Evolutionary conservation across 37 sponge, comb jelly and placozoan genomes (phyloP), one percentile per base, ranked within the genome.

Genomic region (Dysidea cf. avara): DNA sequence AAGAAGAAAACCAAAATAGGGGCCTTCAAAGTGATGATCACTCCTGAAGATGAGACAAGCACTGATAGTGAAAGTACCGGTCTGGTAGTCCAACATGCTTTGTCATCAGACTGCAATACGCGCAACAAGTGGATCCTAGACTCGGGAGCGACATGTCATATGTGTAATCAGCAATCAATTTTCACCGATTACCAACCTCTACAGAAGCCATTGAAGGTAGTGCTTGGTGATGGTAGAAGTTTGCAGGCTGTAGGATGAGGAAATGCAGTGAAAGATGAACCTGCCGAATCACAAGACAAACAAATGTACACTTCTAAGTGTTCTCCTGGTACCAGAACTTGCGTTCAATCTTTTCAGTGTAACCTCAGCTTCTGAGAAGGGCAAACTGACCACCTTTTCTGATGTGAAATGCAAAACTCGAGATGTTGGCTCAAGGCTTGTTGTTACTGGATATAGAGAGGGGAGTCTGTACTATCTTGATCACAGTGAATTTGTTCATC

Each of bases 1-100:
- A 66, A 62, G 75, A 75, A 61, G 52, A 75, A 43, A 49, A 61
- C 64, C 6, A 75, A 36, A 57, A n/a, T n/a, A n/a, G n/a, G n/a
- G n/a, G n/a, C n/a, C n/a, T n/a, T n/a, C n/a, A n/a, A n/a, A n/a
- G n/a, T n/a, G n/a, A n/a, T n/a, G n/a, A n/a, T n/a, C n/a, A n/a
- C n/a, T n/a, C n/a, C n/a, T n/a, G n/a, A n/a, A 48, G 64, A 75
- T 47, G 75, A 61, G 12, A 75, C 3, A 14, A 18, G 60, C 22
- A 58, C 73, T 17, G 73, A 56, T 46, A 37, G 47, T 28, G 73
- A 72, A 20, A 30, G 73, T 46, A 43, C 51, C 13, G 73, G 60
- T 2, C 60, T 72, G 21, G 73, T 72, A 31, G 60, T 72, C 3
- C 56, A 52, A 36, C n/a, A n/a, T n/a, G n/a, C n/a, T n/a, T n/a